Evolutionary conservation across 2,797 vertebrate species (phyloP).

Genomic region (Rhabdomys pumilio): DNA sequence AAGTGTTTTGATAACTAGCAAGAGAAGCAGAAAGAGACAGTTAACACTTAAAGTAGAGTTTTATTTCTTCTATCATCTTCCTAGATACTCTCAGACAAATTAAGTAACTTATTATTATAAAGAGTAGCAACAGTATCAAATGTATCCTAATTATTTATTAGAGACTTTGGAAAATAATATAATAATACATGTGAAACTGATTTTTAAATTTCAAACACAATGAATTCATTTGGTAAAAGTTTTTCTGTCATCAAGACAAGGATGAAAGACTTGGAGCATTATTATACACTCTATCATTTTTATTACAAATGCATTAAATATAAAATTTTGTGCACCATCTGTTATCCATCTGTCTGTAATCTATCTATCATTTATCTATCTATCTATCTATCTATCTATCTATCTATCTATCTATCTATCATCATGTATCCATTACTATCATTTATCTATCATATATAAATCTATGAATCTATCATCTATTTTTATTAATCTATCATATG

Average conservation of each 20-base stretch:
- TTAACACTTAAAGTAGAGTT: slow-evolving; percentile 39
- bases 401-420: too few relatives aligned
- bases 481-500: background rate
- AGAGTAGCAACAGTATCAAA: slow-evolving; percentile 17
- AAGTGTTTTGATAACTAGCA: slow-evolving; percentile 6
- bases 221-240: background rate
- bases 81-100: background rate
- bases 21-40: background rate
- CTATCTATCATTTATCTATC: background rate
- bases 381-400: background rate
- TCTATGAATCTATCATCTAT: background rate
- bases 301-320: slow-evolving; percentile 20
- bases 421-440: background rate
- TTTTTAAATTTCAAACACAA: slow-evolving; percentile 27
- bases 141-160: slow-evolving; percentile 30
- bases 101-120: slow-evolving; percentile 32
- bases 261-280: background rate
- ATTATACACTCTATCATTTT: background rate
- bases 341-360: background rate
- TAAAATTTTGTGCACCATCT: slow-evolving; percentile 1
- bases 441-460: background rate
- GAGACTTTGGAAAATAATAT: background rate
- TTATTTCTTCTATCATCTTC: slow-evolving; percentile 43
- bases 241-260: slow-evolving; percentile 25
- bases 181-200: slow-evolving; percentile 41